Percentiles rank a stretch among this genome's conserved stretches.
These are phyloP conservation scores for Anarrhichthys ocellatus DNA, from an alignment of 2,113 vertebrate species.

Conservation along the genomic window DNA sequence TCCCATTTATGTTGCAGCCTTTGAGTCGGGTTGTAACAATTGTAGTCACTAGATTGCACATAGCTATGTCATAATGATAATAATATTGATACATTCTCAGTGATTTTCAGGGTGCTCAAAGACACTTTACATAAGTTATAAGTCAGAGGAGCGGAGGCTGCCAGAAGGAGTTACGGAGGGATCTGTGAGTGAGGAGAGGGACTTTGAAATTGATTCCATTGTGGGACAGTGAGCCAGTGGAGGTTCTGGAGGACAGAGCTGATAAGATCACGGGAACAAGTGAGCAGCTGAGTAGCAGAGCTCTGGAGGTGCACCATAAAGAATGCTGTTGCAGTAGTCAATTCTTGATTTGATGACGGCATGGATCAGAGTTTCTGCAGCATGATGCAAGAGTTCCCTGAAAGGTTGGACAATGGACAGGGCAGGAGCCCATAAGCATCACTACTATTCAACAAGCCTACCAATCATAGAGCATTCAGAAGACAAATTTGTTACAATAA, in stretches of 20 bases:
- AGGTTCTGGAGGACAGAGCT: neutral
- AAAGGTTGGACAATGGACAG: neutral
- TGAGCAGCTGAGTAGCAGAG: neutral
- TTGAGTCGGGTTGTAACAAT: too few relatives aligned
- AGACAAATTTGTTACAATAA: neutral
- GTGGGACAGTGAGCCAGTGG: neutral
- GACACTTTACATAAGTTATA: too few relatives aligned
- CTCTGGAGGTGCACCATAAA: neutral
- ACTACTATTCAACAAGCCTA: neutral
- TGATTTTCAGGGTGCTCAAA: too few relatives aligned
- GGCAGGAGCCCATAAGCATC: neutral
- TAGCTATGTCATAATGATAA: neutral
- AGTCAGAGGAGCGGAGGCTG: too few relatives aligned
- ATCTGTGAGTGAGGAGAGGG: too few relatives aligned
- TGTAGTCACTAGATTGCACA: neutral
- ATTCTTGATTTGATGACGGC: neutral
- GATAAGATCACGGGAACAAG: neutral
- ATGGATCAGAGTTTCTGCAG: neutral
- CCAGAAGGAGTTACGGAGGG: too few relatives aligned
- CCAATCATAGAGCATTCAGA: neutral
- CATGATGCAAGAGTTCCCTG: neutral
- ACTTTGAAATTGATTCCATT: too few relatives aligned
- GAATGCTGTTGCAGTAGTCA: neutral
- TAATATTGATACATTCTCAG: too few relatives aligned
- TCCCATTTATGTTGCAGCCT: too few relatives aligned